Percentiles rank a stretch among this genome's conserved stretches.
phyloP scores from a whole-genome alignment of 2,113 vertebrate genomes.

The Nothocercus nigrocapillus region DNA sequence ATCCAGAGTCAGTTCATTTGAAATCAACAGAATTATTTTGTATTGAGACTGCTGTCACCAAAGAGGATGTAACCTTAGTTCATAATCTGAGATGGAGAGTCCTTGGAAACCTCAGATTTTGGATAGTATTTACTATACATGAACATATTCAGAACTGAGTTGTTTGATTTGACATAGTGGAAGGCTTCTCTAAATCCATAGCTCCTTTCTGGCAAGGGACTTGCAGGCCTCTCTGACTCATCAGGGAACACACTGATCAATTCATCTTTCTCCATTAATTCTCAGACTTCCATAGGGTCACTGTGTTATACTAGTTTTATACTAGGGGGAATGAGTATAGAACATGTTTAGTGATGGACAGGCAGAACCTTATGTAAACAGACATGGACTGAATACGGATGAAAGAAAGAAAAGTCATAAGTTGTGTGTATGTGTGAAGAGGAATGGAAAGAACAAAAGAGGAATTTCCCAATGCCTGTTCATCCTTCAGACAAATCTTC shows the following conservation, averaged over 20 bases:
- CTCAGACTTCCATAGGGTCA: not conserved
- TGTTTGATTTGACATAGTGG: not conserved
- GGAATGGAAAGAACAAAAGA: not conserved
- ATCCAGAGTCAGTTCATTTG: slow-evolving; percentile 33
- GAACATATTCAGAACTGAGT: slow-evolving; percentile 1
- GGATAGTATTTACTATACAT: not conserved
- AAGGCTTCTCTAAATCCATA: not conserved
- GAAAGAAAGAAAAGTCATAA: not conserved
- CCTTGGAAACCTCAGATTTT: slow-evolving; percentile 20
- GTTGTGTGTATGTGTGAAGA: not conserved
- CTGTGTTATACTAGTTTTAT: not conserved
- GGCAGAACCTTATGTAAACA: not conserved
- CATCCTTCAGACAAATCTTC: not conserved
- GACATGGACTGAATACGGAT: not conserved
- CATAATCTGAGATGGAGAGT: not conserved
- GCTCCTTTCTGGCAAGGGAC: not conserved
- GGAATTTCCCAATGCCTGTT: not conserved
- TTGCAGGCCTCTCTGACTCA: not conserved
- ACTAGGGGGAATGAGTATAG: not conserved
- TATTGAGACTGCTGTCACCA: not conserved
- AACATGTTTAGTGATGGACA: not conserved
- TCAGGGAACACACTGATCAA: not conserved
- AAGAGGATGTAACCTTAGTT: not conserved
- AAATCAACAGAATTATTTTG: slow-evolving; percentile 57
- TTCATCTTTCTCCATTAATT: not conserved